Evolutionary conservation across 1,140 invertebrate genomes (phyloP).

Genomic region (Listronotus oregonensis): DNA sequence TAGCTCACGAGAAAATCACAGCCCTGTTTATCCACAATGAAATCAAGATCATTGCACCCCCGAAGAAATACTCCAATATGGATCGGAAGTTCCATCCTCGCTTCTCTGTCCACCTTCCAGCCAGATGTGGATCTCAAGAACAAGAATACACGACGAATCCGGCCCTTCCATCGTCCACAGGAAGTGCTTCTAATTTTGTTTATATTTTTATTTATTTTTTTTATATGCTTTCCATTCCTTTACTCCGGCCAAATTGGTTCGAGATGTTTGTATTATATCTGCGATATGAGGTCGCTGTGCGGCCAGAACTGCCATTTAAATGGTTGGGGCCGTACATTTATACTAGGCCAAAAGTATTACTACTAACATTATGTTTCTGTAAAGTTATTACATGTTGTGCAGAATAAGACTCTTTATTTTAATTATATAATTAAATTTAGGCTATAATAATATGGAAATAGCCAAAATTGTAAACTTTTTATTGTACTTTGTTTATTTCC

Average conservation of each 20-base stretch:
- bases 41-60: conserved; percentile 93
- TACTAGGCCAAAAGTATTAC: conserved; percentile 56
- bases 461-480: conserved; percentile 12
- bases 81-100: conserved; percentile 87
- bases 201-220: conserved; percentile 28
- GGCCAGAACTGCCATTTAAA: conserved; percentile 44
- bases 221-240: conserved; percentile 40
- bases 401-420: conserved; percentile 45
- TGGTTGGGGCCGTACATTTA: conserved; percentile 46
- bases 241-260: conserved; percentile 46
- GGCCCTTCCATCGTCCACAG: conserved; percentile 90
- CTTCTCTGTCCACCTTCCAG: conserved; percentile 82
- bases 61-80: conserved; percentile 92
- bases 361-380: conserved; percentile 46
- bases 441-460: conserved; percentile 30
- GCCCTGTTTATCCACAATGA: conserved; percentile 80
- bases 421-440: conserved; percentile 46
- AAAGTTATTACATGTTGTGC: conserved; percentile 52
- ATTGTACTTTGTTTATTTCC: conserved; percentile 1
- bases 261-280: conserved; percentile 54
- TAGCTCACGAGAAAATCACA: conserved; percentile 85
- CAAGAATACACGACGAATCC: conserved; percentile 65
- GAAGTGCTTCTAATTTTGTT: conserved; percentile 81
- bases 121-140: conserved; percentile 89
- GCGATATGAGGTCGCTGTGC: conserved; percentile 57